These are phyloP conservation scores for Platyrinchus mystaceus DNA, from an alignment of 2,797 vertebrate genomes.

Conservation along the genomic window DNA sequence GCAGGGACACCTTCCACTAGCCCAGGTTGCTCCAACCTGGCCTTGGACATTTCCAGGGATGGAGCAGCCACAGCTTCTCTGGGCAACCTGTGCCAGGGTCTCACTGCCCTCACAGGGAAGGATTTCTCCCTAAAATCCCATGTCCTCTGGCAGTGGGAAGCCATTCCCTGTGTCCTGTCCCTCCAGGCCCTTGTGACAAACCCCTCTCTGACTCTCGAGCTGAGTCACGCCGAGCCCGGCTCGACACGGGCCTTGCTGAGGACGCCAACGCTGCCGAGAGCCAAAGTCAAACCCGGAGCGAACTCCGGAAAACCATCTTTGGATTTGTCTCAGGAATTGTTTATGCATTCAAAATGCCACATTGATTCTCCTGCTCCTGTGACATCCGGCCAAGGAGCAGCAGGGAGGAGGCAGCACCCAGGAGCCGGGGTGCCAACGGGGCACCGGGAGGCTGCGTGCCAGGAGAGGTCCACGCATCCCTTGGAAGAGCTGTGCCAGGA, in stretches of 20 bases:
- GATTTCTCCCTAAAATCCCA: background rate
- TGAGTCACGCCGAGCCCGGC: background rate
- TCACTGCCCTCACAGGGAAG: background rate
- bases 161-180: background rate
- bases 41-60: background rate
- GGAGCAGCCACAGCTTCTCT: background rate
- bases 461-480: background rate
- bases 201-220: background rate
- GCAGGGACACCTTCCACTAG: rapidly evolving
- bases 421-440: background rate
- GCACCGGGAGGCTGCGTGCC: background rate
- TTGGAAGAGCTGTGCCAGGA: rapidly evolving
- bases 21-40: background rate
- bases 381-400: background rate
- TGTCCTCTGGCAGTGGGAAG: background rate
- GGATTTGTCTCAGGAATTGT: background rate
- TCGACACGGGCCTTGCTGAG: background rate
- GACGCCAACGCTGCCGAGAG: background rate
- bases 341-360: background rate
- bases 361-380: background rate
- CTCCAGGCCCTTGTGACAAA: background rate
- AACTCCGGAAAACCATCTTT: background rate
- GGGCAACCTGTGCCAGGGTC: background rate
- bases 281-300: background rate
- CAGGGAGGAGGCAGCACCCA: background rate